phyloP scores from a whole-genome alignment of 2,888 invertebrate genomes.

The Bellardia bayeri region DNA sequence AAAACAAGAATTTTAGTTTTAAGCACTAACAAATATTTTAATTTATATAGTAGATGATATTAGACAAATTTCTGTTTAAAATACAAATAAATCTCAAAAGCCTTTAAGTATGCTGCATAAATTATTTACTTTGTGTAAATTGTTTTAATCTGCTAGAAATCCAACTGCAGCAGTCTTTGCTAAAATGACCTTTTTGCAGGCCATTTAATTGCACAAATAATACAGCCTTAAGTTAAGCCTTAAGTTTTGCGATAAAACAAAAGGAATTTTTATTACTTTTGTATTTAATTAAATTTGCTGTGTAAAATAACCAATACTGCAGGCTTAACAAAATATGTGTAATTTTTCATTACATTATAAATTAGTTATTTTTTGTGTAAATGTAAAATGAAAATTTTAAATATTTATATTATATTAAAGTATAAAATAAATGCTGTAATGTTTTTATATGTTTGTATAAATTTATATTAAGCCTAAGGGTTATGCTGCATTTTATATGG shows the following conservation, averaged over 20 bases:
- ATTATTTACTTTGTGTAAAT: neutral
- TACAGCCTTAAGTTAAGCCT: neutral
- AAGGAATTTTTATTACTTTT: neutral
- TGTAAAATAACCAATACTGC: slow-evolving; percentile 24
- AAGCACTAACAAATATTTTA: neutral
- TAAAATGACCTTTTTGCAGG: too few species aligned
- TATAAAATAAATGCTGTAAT: slow-evolving; percentile 19
- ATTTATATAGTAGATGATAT: neutral
- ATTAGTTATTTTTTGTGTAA: neutral
- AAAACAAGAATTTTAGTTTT: neutral
- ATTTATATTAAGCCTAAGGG: slow-evolving; percentile 42
- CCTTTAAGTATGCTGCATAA: slow-evolving; percentile 18
- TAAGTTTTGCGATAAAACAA: neutral
- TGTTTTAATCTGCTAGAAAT: neutral
- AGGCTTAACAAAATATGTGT: slow-evolving; percentile 26
- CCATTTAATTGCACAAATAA: neutral
- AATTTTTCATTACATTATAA: neutral
- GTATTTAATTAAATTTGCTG: slow-evolving; percentile 13
- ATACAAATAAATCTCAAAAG: neutral
- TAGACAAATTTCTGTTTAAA: neutral
- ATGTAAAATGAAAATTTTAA: slow-evolving; percentile 9
- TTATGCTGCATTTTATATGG: slow-evolving; percentile 54
- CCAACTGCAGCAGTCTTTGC: slow-evolving; percentile 22
- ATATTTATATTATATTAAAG: slow-evolving; percentile 12
- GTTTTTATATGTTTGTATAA: neutral